Percentiles rank a stretch among this genome's conserved stretches.
phyloP scores from a whole-genome alignment of 2,888 invertebrate genomes.

The Augiades crinisus region DNA sequence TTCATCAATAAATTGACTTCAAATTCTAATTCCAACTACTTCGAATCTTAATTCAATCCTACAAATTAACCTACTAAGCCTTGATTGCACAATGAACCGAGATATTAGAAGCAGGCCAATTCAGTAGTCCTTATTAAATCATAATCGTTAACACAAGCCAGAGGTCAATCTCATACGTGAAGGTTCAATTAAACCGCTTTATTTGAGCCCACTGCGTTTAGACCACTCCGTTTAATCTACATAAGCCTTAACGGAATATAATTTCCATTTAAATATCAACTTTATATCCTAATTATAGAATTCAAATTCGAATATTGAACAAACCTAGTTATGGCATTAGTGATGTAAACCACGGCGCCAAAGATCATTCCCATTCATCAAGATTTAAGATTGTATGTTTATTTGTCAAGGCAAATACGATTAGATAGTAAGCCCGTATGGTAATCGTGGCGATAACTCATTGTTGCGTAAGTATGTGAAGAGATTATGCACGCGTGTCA shows the following conservation, averaged over 20 bases:
- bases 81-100: conserved; percentile 19
- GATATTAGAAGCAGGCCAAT: conserved; percentile 14
- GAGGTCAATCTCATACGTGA: conserved; percentile 19
- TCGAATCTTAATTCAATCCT: neutral
- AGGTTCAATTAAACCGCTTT: conserved; percentile 26
- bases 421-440: conserved; percentile 17
- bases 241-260: neutral
- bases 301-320: neutral
- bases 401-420: conserved; percentile 22
- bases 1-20: no score
- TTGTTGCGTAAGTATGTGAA: conserved; percentile 8
- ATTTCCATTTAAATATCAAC: neutral
- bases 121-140: conserved; percentile 27
- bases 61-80: conserved; percentile 14
- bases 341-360: neutral
- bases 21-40: neutral
- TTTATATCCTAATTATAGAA: neutral
- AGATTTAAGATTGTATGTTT: conserved; percentile 20
- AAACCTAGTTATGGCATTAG: neutral
- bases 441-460: conserved; percentile 17
- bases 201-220: conserved; percentile 13
- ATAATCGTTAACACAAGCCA: conserved; percentile 23
- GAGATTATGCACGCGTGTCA: conserved; percentile 17
- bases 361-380: conserved; percentile 19
- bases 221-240: neutral